Conservation (phyloP, 2,888 invertebrate species). For the Melolontha melolontha region DNA sequence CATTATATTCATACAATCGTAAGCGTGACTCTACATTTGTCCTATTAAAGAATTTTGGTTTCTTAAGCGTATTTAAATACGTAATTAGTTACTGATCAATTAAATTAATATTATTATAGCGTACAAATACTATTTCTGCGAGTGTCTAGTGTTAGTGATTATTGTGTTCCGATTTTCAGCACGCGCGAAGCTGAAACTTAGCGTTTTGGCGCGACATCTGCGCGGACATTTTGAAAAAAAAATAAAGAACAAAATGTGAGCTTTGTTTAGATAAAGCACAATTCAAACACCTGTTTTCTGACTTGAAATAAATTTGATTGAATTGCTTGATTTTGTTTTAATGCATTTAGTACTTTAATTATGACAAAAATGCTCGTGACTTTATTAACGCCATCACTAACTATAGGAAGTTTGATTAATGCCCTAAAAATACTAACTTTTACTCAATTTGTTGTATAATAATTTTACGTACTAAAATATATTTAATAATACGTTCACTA, state of each 20-base stretch:
- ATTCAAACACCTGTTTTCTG: slow-evolving; percentile 23
- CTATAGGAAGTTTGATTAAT: neutral
- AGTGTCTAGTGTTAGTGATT: slow-evolving; percentile 39
- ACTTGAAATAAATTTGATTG: slow-evolving; percentile 15
- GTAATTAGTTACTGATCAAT: slow-evolving; percentile 23
- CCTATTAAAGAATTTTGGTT: slow-evolving; percentile 19
- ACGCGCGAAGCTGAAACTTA: slow-evolving; percentile 15
- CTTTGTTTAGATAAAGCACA: slow-evolving; percentile 25
- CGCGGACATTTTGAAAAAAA: slow-evolving; percentile 39
- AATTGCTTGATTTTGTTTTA: slow-evolving; percentile 25
- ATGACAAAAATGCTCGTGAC: neutral
- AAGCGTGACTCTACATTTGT: slow-evolving; percentile 25
- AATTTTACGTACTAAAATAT: neutral
- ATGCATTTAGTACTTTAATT: slow-evolving; percentile 1
- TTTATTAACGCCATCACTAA: slow-evolving; percentile 5
- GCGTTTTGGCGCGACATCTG: slow-evolving; percentile 41
- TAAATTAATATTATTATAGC: neutral
- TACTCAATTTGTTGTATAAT: neutral
- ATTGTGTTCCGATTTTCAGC: slow-evolving; percentile 13
- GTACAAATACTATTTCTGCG: neutral
- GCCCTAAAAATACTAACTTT: neutral
- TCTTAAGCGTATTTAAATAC: slow-evolving; percentile 2
- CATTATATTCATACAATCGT: slow-evolving; percentile 49
- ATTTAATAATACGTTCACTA: no score
- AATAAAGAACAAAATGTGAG: slow-evolving; percentile 1